Percentiles rank a stretch among this genome's conserved stretches.
Evolutionary conservation across 2,113 vertebrate species (phyloP).

Genomic region (Tragelaphus imberbis): DNA sequence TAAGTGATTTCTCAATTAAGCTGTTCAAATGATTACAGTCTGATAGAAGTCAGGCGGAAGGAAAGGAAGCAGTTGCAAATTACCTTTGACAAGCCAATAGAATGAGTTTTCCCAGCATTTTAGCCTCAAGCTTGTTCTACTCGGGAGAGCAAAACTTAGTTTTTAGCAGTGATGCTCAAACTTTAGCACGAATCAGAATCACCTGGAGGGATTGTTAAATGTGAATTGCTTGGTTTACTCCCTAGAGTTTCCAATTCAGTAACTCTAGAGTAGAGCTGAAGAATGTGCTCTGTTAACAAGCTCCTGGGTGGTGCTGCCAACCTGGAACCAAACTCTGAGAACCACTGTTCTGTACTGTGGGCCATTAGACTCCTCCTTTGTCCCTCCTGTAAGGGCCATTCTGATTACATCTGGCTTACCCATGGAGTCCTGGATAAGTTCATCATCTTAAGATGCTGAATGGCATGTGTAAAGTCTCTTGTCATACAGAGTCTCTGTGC

Average conservation of each 20-base stretch:
- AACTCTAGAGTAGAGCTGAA: not conserved
- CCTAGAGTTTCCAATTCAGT: not conserved
- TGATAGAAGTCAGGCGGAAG: conserved; percentile 73
- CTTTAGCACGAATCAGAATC: not conserved
- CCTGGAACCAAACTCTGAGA: not conserved
- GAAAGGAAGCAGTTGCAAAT: conserved; percentile 69
- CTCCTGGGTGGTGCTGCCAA: not conserved
- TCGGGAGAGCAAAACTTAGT: conserved; percentile 45
- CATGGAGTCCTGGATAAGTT: not conserved
- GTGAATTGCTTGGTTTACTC: not conserved
- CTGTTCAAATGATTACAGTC: conserved; percentile 66
- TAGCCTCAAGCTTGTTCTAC: conserved; percentile 21
- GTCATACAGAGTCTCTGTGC: not conserved
- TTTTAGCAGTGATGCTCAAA: not conserved
- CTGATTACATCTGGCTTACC: not conserved
- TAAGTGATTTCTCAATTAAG: conserved; percentile 80
- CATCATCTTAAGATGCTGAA: not conserved
- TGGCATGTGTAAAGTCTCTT: not conserved
- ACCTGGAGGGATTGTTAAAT: not conserved
- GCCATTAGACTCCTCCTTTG: not conserved
- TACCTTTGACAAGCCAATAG: conserved; percentile 54
- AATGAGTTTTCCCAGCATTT: conserved; percentile 44
- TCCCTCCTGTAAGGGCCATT: not conserved
- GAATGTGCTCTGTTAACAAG: not conserved
- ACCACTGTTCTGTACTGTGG: not conserved